These are phyloP conservation scores for Paracanthobrama guichenoti DNA, from an alignment of 2,113 vertebrate species.

Conservation along the genomic window DNA sequence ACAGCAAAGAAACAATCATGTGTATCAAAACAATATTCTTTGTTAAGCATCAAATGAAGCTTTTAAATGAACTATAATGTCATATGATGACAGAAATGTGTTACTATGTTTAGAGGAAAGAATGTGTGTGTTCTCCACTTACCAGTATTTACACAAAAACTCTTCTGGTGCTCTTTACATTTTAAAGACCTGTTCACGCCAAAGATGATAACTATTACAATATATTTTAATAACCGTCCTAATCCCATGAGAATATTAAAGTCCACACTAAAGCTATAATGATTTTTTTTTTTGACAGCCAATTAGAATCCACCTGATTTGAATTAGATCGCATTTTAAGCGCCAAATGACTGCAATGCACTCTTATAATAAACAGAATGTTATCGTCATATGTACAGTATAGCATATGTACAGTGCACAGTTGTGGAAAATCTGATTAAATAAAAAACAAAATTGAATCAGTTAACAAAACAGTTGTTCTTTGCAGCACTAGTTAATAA, in stretches of 20 bases:
- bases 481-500: background rate
- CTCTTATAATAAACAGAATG: background rate
- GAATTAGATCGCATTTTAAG: background rate
- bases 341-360: background rate
- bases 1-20: conserved; percentile 7
- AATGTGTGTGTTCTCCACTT: background rate
- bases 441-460: background rate
- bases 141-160: background rate
- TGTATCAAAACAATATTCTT: background rate
- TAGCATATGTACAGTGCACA: too few species aligned
- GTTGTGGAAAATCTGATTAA: background rate
- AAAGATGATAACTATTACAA: background rate
- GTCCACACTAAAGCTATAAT: background rate
- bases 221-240: background rate
- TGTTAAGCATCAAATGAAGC: background rate
- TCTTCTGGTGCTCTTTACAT: background rate
- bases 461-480: background rate
- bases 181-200: background rate
- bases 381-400: background rate
- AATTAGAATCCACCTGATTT: background rate
- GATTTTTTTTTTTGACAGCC: background rate
- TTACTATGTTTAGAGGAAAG: background rate
- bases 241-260: background rate
- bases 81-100: background rate
- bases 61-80: background rate